These are phyloP conservation scores for Eumaeus atala DNA, from an alignment of 1,140 invertebrate species.

Conservation along the genomic window DNA sequence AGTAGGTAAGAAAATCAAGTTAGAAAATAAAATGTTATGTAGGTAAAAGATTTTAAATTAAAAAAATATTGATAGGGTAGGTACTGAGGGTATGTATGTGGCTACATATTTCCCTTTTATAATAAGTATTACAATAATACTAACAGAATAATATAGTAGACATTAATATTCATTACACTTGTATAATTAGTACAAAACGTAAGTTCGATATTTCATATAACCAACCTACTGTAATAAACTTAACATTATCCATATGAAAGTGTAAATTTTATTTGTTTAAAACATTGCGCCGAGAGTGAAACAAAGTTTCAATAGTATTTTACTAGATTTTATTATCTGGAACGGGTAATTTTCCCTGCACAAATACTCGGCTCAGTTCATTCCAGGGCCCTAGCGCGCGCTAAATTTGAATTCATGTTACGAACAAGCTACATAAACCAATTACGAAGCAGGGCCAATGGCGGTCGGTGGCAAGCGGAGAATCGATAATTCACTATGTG, in stretches of 20 bases:
- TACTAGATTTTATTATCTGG: slow-evolving; percentile 61
- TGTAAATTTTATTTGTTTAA: slow-evolving; percentile 27
- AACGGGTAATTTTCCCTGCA: slow-evolving; percentile 57
- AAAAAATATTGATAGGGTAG: no score
- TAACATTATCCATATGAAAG: not conserved
- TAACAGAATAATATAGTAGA: no score
- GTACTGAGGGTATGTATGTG: no score
- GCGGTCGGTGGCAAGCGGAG: slow-evolving; percentile 58
- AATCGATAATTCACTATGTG: slow-evolving; percentile 74
- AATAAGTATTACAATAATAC: no score
- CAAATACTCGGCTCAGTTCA: slow-evolving; percentile 55
- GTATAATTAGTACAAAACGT: no score
- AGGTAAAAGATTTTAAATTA: no score
- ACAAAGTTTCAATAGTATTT: slow-evolving; percentile 56
- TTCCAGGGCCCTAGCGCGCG: slow-evolving; percentile 57
- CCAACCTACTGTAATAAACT: no score
- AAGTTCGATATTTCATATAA: no score
- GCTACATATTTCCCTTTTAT: no score
- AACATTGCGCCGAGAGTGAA: slow-evolving; percentile 35
- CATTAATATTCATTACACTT: no score
- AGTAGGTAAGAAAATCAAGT: no score
- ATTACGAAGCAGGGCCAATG: slow-evolving; percentile 67
- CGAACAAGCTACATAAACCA: slow-evolving; percentile 68
- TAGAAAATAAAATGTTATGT: no score
- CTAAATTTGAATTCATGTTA: slow-evolving; percentile 73